Conservation (phyloP, 2,888 invertebrate species). For the Thelaira solivaga region DNA sequence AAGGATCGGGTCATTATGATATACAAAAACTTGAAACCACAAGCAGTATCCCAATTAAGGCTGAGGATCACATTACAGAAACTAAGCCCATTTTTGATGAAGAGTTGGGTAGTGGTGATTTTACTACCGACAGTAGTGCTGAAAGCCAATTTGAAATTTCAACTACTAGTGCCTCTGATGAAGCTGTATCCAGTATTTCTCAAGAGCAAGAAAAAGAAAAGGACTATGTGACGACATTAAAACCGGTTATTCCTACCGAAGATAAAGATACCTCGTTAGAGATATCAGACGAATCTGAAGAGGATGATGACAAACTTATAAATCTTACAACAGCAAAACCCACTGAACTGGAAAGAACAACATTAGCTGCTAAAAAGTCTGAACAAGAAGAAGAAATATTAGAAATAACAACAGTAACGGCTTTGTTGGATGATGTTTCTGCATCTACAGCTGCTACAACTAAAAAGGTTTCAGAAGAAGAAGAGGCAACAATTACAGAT, state of each 20-base stretch:
- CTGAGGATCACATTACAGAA: conserved; percentile 19
- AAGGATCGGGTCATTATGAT: background rate
- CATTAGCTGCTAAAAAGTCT: conserved; percentile 1
- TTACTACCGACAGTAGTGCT: conserved; percentile 39
- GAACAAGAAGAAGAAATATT: conserved; percentile 39
- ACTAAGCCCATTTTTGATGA: conserved; percentile 37
- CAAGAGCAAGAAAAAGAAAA: conserved; percentile 8
- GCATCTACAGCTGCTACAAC: conserved; percentile 6
- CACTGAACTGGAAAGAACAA: background rate
- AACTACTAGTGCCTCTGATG: conserved; percentile 5
- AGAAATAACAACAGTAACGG: conserved; percentile 14
- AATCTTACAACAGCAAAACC: conserved; percentile 18
- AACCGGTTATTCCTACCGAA: background rate
- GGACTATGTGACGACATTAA: background rate
- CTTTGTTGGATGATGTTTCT: background rate
- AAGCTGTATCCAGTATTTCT: conserved; percentile 6
- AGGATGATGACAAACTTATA: conserved; percentile 6
- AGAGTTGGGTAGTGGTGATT: conserved; percentile 55
- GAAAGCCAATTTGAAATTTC: conserved; percentile 43
- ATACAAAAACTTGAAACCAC: background rate
- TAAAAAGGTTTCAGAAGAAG: conserved; percentile 21
- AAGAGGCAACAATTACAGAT: conserved; percentile 16
- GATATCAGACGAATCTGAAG: conserved; percentile 34
- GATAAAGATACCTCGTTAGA: background rate
- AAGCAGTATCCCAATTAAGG: background rate